A percentile compares a stretch with the other conserved stretches of the same genome.
These are phyloP conservation scores for Folsomia candida DNA, from an alignment of 2,888 invertebrate species.

Conservation along the genomic window DNA sequence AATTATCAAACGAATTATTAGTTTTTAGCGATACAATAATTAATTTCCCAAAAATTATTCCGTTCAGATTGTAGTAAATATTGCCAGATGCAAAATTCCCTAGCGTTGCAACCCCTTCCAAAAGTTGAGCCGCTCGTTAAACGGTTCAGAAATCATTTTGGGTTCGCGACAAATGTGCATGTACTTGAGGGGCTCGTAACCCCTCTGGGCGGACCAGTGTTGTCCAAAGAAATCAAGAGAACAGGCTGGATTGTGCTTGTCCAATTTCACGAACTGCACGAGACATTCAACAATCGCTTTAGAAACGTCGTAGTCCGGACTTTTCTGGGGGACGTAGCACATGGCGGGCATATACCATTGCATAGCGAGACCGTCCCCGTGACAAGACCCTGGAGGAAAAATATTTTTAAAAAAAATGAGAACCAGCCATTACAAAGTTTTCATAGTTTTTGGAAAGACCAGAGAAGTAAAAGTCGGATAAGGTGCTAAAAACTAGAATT, in stretches of 20 bases:
- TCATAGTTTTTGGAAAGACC: no score
- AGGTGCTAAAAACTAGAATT: no score
- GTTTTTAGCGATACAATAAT: no score
- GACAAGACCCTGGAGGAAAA: background rate
- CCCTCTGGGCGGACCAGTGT: background rate
- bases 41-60: no score
- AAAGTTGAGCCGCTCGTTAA: background rate
- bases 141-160: slow-evolving; percentile 1
- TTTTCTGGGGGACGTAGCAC: slow-evolving; percentile 7
- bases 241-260: background rate
- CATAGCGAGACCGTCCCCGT: background rate
- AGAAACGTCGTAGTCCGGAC: background rate
- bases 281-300: background rate
- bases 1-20: no score
- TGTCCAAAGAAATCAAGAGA: background rate
- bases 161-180: slow-evolving; percentile 1
- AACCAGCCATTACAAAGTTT: no score
- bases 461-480: no score
- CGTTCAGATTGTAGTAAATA: no score
- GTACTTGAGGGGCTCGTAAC: background rate
- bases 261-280: background rate
- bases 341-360: background rate
- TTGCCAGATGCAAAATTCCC: no score
- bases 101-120: no score
- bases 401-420: no score